Base-by-base conservation (phyloP, 2,113 vertebrate species). In the Sisor rabdophorus region DNA sequence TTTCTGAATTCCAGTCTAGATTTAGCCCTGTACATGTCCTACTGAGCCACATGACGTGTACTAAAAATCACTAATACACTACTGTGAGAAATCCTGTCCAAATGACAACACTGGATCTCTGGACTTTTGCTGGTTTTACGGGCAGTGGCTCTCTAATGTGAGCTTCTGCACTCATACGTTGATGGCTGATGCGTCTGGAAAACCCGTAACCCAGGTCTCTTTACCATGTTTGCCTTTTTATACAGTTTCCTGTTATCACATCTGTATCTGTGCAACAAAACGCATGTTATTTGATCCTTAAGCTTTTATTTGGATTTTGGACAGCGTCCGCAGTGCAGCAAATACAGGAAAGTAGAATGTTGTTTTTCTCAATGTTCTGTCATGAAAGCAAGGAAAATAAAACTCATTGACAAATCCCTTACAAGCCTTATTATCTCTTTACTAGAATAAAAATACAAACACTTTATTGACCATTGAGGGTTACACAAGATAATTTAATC, bases 21-120 rank as follows among this genome's bases (percentile, higher is more conserved):
- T 40, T 48, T 56, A 61, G 63, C 47, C 76, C 67, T 61, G 47
- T 17, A 50, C n/a, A 28, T 3, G 12, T n/a, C 58, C 22, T 48
- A n/a, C 13, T n/a, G 48, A 70, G 36, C 52, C 22, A 76, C 52
- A 58, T 68, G 52, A 58, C 44, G 17, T 71, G 48, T 69, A 71
- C 76, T 71, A 55, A 78, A 61, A 78, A n/a, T 80, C 60, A 58
- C 40, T 77, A 59, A 80, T 50, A 80, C 69, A 73, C 79, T 80
- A 80, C 79, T 77, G 75, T 77, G 59, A 68, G 63, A 40, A 55
- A 76, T 53, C 74, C 47, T 50, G 9, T 50, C 56, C 53, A 19
- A 60, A 32, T 59, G 71, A 72, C 54, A 50, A 54, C 55, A 11
- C 48, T 28, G 8, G 76, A 63, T 52, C 47, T 28, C 28, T 52